Evolutionary conservation across 2,797 vertebrate species (phyloP).

Genomic region (Caiman crocodilus): DNA sequence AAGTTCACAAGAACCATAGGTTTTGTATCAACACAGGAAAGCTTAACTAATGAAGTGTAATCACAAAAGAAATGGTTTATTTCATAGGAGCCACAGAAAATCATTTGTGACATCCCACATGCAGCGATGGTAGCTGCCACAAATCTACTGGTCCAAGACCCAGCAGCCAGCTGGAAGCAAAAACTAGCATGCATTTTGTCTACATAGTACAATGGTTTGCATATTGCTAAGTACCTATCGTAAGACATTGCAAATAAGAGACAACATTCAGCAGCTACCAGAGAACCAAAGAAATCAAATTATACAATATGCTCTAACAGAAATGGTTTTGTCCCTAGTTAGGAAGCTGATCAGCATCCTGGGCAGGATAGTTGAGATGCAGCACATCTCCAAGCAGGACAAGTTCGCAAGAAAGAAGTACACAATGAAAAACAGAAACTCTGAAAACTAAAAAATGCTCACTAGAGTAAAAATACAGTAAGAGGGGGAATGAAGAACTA

Average conservation of each 20-base stretch:
- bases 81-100: background rate
- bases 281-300: background rate
- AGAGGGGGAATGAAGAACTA: no score
- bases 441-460: no score
- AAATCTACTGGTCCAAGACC: background rate
- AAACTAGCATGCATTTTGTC: background rate
- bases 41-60: background rate
- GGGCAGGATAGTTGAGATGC: slow-evolving; percentile 48
- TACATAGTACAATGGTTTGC: background rate
- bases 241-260: background rate
- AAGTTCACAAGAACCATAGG: background rate
- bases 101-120: background rate
- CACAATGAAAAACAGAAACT: background rate
- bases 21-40: background rate
- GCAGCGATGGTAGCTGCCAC: background rate
- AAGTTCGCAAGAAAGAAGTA: slow-evolving; percentile 66
- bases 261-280: background rate
- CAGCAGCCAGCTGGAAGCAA: background rate
- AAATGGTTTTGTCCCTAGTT: background rate
- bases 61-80: background rate
- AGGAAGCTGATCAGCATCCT: slow-evolving; percentile 3
- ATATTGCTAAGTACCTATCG: background rate
- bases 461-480: no score
- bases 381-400: slow-evolving; percentile 57
- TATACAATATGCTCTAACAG: background rate